These are phyloP conservation scores for Xiphias gladius DNA, from an alignment of 2,113 vertebrate species.

Conservation along the genomic window DNA sequence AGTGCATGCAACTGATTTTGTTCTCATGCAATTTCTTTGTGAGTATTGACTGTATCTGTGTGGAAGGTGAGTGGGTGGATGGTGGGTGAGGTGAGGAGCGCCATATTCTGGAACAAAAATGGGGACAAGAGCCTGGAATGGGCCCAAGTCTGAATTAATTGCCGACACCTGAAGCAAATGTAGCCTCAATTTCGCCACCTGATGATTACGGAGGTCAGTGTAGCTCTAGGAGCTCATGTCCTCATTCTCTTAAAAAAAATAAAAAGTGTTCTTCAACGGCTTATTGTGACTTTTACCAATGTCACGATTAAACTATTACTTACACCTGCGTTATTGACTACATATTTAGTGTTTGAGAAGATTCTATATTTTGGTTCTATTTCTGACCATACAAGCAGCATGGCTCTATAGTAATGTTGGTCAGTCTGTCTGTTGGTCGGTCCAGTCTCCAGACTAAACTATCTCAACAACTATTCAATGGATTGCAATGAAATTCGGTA, in stretches of 20 bases:
- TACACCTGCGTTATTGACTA: not conserved
- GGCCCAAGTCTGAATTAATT: constrained; percentile 69
- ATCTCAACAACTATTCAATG: not conserved
- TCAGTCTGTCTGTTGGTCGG: no score
- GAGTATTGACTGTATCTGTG: constrained; percentile 14
- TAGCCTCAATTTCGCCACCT: constrained; percentile 64
- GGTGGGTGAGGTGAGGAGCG: constrained; percentile 17
- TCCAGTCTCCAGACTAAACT: not conserved
- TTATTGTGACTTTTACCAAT: constrained; percentile 74
- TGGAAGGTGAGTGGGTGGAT: constrained; percentile 13
- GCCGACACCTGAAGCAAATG: constrained; percentile 75
- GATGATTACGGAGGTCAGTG: constrained; percentile 72
- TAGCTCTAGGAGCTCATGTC: constrained; percentile 65
- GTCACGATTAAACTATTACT: constrained; percentile 62
- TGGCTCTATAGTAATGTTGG: not conserved
- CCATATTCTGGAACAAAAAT: constrained; percentile 48
- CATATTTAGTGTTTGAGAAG: no score
- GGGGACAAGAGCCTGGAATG: constrained; percentile 56
- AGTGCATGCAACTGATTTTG: constrained; percentile 22
- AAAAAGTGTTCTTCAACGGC: constrained; percentile 61
- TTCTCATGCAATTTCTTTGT: not conserved
- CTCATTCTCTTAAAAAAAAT: constrained; percentile 56
- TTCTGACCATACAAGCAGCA: not conserved
- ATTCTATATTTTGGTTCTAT: not conserved
- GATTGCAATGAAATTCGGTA: not conserved